Evolutionary conservation across 2,888 invertebrate species (phyloP).

Genomic region (Gari tellinella): DNA sequence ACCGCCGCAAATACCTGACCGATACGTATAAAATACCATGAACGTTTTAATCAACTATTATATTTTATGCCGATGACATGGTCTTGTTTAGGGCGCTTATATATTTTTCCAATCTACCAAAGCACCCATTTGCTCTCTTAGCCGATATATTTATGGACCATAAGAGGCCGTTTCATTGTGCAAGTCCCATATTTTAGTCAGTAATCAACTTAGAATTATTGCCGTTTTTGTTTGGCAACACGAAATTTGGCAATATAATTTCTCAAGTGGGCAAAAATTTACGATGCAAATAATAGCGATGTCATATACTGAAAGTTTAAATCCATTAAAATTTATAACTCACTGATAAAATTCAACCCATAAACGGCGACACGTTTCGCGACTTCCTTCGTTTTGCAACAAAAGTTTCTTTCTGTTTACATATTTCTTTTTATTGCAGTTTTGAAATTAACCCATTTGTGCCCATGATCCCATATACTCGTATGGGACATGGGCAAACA

Average conservation of each 20-base stretch:
- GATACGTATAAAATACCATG: no score
- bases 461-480: no score
- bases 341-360: conserved; percentile 29
- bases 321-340: conserved; percentile 42
- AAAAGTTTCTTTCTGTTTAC: no score
- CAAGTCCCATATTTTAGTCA: conserved; percentile 58
- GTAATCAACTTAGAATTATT: conserved; percentile 58
- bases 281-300: conserved; percentile 43
- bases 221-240: conserved; percentile 56
- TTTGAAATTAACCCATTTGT: no score
- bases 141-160: conserved; percentile 53
- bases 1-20: no score
- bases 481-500: no score
- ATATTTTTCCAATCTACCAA: conserved; percentile 27
- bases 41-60: no score
- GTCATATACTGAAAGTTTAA: conserved; percentile 51
- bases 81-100: conserved; percentile 3
- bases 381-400: no score
- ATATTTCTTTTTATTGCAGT: no score
- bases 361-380: no score
- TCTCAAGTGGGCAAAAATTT: conserved; percentile 49
- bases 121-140: conserved; percentile 36
- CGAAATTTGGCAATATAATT: conserved; percentile 56
- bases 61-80: no score
- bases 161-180: conserved; percentile 39